Base-by-base conservation (phyloP, 1,140 invertebrate genomes). In the Neuroterus valhalla region DNA sequence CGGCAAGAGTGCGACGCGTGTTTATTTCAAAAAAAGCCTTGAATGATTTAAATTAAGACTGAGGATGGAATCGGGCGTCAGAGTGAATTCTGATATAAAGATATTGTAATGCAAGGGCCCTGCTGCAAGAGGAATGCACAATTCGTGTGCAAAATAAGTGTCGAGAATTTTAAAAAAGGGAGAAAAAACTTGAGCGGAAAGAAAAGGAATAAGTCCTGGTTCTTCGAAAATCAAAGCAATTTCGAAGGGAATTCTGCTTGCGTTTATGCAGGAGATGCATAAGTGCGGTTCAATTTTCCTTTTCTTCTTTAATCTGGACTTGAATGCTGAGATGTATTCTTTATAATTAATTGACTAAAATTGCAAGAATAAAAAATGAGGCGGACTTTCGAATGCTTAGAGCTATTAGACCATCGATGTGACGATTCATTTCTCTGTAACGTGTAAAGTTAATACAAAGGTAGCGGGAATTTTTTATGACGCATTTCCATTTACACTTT, bases 41-140 rank as follows among this genome's bases (percentile, higher is more conserved):
- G 44, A 46, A 82, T 82, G 72, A 82, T 70, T 78, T 82, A 77
- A 75, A 79, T 79, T 82, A 80, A 83, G 81, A 83, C 81, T 83
- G 81, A 83, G 52, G 72, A 78, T 78, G 50, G 46, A 52, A 69
- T 71, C 26, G 66, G 46, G 68, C 72, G 72, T 26, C 69, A 21
- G 77, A 45, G 76, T 42, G 48, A 70, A 31, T 78, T 73, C 50
- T 38, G 23, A 62, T 23, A 23, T 76, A 66, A 44, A 43, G 69
- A 73, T 81, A 75, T 71, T 70, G 78, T 82, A 82, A 82, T 78
- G 73, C 76, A 76, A 76, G 76, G 72, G 70, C 78, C 66, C 42
- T 73, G 62, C 50, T 12, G 74, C 50, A 17, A 68, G 6, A 46
- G 66, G 21, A 46, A 26, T n/a, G 55, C 55, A 62, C 55, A 62